phyloP scores from a whole-genome alignment of 2,113 vertebrate genomes.

The Sinocyclocheilus maitianheensis region DNA sequence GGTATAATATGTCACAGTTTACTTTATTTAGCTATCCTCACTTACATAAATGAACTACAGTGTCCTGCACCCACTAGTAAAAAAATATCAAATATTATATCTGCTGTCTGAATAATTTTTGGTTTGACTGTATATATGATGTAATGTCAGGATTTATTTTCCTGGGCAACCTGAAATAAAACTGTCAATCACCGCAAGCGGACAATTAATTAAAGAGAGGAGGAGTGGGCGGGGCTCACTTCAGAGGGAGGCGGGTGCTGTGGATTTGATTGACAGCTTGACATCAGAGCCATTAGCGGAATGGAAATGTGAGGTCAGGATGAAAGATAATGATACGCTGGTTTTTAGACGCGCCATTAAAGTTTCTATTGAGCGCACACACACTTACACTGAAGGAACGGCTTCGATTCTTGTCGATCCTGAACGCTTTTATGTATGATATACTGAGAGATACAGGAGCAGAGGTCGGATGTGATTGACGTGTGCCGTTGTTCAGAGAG shows the following conservation, averaged over 20 bases:
- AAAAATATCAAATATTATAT: too few species aligned
- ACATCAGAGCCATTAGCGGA: neutral
- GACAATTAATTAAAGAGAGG: slow-evolving; percentile 22
- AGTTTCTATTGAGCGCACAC: neutral
- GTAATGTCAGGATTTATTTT: neutral
- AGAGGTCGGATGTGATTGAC: neutral
- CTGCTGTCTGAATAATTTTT: too few species aligned
- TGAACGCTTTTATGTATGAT: neutral
- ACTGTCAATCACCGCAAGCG: slow-evolving; percentile 18
- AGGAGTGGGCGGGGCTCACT: slow-evolving; percentile 12
- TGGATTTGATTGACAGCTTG: slow-evolving; percentile 10
- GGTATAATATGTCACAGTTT: too few species aligned
- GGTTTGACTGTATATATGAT: neutral
- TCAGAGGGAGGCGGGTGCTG: neutral
- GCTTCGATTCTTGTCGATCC: neutral
- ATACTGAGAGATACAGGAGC: neutral
- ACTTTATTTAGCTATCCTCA: too few species aligned
- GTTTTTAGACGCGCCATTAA: neutral
- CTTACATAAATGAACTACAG: too few species aligned
- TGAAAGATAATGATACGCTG: neutral
- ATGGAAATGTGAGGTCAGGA: neutral
- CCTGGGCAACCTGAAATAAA: neutral
- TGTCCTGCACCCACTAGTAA: too few species aligned
- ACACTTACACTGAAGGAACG: neutral
- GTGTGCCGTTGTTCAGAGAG: neutral